Percentiles rank a stretch among this genome's conserved stretches.
These are phyloP conservation scores for Colaptes auratus DNA, from an alignment of 2,113 vertebrate species.

Conservation along the genomic window DNA sequence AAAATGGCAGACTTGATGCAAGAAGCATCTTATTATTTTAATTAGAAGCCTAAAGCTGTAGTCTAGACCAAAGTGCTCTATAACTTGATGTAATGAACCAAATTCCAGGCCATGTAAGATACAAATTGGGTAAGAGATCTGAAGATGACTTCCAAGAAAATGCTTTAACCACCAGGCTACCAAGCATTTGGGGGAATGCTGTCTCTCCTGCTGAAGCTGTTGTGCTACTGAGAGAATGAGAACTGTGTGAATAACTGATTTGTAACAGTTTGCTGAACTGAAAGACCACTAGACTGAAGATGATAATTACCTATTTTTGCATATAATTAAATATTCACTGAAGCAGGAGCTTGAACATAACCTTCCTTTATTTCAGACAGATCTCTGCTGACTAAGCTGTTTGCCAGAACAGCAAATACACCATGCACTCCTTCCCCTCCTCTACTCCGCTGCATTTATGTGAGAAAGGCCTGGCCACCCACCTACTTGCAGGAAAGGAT, in stretches of 20 bases:
- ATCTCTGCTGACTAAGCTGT: slow-evolving; percentile 15
- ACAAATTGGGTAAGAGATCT: not conserved
- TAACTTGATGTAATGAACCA: not conserved
- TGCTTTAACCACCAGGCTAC: not conserved
- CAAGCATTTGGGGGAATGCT: not conserved
- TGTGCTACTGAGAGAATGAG: not conserved
- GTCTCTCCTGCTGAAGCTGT: not conserved
- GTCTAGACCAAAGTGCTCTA: not conserved
- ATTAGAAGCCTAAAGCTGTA: not conserved
- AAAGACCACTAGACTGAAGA: not conserved
- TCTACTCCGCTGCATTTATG: slow-evolving; percentile 9
- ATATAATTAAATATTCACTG: slow-evolving; percentile 41
- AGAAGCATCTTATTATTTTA: not conserved
- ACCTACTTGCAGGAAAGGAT: not conserved
- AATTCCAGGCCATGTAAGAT: not conserved
- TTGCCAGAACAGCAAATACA: slow-evolving; percentile 7
- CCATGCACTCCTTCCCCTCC: not conserved
- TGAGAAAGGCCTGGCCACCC: slow-evolving; percentile 6
- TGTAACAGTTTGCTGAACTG: not conserved
- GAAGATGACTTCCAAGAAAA: not conserved
- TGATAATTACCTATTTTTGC: slow-evolving; percentile 37
- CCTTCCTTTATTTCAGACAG: not conserved
- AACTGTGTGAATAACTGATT: slow-evolving; percentile 7
- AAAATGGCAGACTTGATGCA: not conserved
- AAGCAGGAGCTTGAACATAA: not conserved